Percentiles rank a stretch among this genome's conserved stretches.
Conservation (phyloP, 2,113 vertebrate genomes). For the Scalopus aquaticus region DNA sequence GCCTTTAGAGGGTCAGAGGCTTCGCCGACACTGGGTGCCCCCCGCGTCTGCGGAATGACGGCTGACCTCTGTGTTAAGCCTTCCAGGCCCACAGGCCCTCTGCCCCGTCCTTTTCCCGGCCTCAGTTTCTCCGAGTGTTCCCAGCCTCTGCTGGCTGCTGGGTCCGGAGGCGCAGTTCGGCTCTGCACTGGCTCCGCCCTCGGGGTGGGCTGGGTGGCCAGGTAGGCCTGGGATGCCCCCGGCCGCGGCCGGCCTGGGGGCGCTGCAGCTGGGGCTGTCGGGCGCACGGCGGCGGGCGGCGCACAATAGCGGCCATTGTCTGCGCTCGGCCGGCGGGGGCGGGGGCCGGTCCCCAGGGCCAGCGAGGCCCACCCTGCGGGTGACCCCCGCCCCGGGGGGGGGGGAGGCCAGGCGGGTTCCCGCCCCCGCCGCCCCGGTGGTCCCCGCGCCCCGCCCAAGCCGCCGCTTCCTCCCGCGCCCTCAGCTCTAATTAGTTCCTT, state of each 20-base stretch:
- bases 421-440: conserved; percentile 47
- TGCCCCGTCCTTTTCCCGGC: neutral
- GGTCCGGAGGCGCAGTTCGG: neutral
- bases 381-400: conserved; percentile 26
- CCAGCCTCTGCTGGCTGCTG: neutral
- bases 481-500: conserved; percentile 77
- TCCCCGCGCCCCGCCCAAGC: neutral
- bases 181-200: neutral
- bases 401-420: neutral
- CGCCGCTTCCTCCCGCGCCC: conserved; percentile 43
- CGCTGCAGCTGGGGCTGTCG: conserved; percentile 50
- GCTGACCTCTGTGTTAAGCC: neutral
- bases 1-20: neutral
- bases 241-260: neutral
- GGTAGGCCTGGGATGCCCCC: neutral
- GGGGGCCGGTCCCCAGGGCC: neutral
- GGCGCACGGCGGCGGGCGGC: neutral
- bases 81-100: neutral
- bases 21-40: too few species aligned
- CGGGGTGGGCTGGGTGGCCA: neutral
- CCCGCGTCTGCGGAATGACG: too few species aligned
- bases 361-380: conserved; percentile 55
- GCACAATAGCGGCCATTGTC: conserved; percentile 76
- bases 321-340: neutral
- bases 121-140: neutral